Evolutionary conservation across 2,113 vertebrate genomes (phyloP).

Genomic region (Chascanopsetta lugubris): DNA sequence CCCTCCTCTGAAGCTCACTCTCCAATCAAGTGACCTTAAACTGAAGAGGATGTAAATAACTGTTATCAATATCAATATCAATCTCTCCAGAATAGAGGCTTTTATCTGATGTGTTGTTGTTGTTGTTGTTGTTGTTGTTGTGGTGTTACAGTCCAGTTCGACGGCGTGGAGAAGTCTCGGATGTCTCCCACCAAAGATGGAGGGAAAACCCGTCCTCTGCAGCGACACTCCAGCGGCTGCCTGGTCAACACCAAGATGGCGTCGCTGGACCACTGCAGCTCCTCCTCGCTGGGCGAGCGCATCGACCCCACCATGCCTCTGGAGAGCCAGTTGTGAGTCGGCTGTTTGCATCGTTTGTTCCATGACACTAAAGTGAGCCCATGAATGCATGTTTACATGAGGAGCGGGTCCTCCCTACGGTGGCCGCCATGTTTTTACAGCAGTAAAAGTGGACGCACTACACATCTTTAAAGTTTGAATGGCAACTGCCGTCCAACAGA

Average conservation of each 20-base stretch:
- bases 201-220: constrained; percentile 85
- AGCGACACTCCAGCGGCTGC: constrained; percentile 86
- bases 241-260: constrained; percentile 88
- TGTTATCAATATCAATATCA: not conserved
- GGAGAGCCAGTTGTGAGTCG: constrained; percentile 97
- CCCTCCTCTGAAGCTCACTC: constrained; percentile 22
- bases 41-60: not conserved
- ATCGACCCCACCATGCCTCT: constrained; percentile 91
- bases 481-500: too few species aligned
- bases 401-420: too few species aligned
- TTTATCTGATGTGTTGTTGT: constrained; percentile 11
- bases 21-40: constrained; percentile 29
- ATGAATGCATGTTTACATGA: too few species aligned
- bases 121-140: too few species aligned
- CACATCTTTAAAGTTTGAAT: too few species aligned
- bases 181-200: constrained; percentile 89
- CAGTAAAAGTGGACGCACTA: too few species aligned
- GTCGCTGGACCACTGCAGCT: constrained; percentile 83
- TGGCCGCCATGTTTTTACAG: too few species aligned
- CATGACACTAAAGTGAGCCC: too few species aligned
- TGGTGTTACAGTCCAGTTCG: constrained; percentile 85
- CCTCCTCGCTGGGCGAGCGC: constrained; percentile 89
- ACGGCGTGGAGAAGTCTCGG: constrained; percentile 85
- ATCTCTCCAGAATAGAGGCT: not conserved
- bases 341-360: too few species aligned